These are phyloP conservation scores for Scaptomyza cyrtandrae DNA, from an alignment of 2,888 invertebrate genomes.

Conservation along the genomic window DNA sequence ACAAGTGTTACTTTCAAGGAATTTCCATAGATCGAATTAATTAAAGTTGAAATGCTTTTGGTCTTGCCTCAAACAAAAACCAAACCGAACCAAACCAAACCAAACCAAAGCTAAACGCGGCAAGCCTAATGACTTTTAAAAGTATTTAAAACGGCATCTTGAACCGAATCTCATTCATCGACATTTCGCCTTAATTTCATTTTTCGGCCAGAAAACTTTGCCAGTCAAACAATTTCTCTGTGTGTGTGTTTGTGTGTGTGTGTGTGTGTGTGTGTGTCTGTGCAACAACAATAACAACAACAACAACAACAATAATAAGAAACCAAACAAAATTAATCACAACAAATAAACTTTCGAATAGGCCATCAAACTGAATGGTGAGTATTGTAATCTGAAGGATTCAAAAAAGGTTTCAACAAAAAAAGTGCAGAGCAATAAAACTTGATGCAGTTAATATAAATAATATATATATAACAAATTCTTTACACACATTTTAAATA, in stretches of 20 bases:
- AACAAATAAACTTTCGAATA: neutral
- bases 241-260: too few species aligned
- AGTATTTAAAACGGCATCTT: constrained; percentile 48
- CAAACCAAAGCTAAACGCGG: neutral
- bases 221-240: neutral
- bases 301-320: neutral
- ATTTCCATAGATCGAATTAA: constrained; percentile 40
- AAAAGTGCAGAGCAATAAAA: too few species aligned
- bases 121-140: constrained; percentile 55
- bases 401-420: too few species aligned
- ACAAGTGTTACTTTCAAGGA: constrained; percentile 17
- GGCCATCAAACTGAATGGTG: constrained; percentile 14
- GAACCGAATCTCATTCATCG: neutral
- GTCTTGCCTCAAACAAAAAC: too few species aligned
- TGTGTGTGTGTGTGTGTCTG: too few species aligned
- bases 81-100: neutral
- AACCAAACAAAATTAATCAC: neutral
- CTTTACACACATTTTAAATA: neutral
- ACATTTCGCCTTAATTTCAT: constrained; percentile 48
- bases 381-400: constrained; percentile 7
- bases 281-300: neutral
- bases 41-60: constrained; percentile 31
- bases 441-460: neutral
- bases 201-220: constrained; percentile 30
- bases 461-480: neutral